Percentiles rank a stretch among this genome's conserved stretches.
Conservation (phyloP, 2,113 vertebrate genomes). For the Rafetus swinhoei region DNA sequence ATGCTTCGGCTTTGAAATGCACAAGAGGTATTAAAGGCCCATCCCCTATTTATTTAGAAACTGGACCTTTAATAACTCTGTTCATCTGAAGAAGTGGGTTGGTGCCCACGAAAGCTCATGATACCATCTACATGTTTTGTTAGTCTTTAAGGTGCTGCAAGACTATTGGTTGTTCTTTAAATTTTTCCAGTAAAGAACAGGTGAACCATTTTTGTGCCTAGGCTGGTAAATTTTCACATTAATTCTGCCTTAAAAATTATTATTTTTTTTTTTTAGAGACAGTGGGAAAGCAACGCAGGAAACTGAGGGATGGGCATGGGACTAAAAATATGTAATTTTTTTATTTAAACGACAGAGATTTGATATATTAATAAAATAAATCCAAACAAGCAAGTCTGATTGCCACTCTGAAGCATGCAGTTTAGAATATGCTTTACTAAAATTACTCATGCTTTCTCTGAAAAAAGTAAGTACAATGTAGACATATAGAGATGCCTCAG, state of each 20-base stretch:
- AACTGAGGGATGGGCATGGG: background rate
- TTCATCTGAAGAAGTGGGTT: too few species aligned
- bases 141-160: too few species aligned
- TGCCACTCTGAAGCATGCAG: background rate
- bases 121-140: too few species aligned
- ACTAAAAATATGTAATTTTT: background rate
- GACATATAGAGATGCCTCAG: background rate
- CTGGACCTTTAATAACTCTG: too few species aligned
- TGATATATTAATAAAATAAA: background rate
- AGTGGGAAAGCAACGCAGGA: background rate
- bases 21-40: too few species aligned
- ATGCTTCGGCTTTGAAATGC: too few species aligned
- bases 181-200: background rate
- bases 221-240: background rate
- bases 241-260: background rate
- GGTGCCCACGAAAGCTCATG: too few species aligned
- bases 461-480: background rate
- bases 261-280: background rate
- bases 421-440: background rate
- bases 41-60: too few species aligned
- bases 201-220: background rate
- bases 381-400: background rate
- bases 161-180: too few species aligned
- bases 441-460: background rate
- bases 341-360: background rate